Evolutionary conservation across 2,888 invertebrate genomes (phyloP).

Genomic region (Meiosimyza platycephala): DNA sequence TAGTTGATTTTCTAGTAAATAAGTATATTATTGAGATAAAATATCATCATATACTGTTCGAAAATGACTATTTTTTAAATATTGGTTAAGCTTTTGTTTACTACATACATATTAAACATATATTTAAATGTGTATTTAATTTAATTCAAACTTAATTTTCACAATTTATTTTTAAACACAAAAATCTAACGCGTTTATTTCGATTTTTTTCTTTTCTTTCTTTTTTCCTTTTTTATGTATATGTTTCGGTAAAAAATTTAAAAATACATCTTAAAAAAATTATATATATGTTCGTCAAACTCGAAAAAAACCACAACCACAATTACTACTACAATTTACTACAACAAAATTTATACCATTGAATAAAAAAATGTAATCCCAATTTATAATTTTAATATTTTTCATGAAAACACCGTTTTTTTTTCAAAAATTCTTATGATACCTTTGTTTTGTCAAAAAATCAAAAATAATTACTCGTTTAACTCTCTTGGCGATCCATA

Average conservation of each 20-base stretch:
- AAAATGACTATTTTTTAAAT: slow-evolving; percentile 35
- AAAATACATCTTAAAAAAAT: slow-evolving; percentile 62
- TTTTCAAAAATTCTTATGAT: slow-evolving; percentile 40
- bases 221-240: slow-evolving; percentile 59
- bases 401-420: slow-evolving; percentile 31
- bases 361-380: slow-evolving; percentile 37
- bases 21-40: slow-evolving; percentile 37
- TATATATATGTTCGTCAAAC: slow-evolving; percentile 67
- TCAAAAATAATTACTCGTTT: slow-evolving; percentile 40
- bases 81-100: slow-evolving; percentile 39
- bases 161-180: slow-evolving; percentile 57
- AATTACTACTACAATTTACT: slow-evolving; percentile 37
- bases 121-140: slow-evolving; percentile 22
- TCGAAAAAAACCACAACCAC: slow-evolving; percentile 40
- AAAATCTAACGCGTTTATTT: slow-evolving; percentile 68
- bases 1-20: slow-evolving; percentile 40
- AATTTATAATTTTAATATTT: slow-evolving; percentile 27
- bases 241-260: slow-evolving; percentile 58
- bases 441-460: slow-evolving; percentile 41
- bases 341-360: slow-evolving; percentile 36
- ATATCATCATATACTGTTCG: slow-evolving; percentile 21
- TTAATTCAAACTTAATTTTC: slow-evolving; percentile 26
- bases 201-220: slow-evolving; percentile 66
- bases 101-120: slow-evolving; percentile 41
- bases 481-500: slow-evolving; percentile 61